Evolutionary conservation across 2,797 vertebrate genomes (phyloP), one percentile per base, ranked within the genome.

Genomic region (Onychomys leucogaster): DNA sequence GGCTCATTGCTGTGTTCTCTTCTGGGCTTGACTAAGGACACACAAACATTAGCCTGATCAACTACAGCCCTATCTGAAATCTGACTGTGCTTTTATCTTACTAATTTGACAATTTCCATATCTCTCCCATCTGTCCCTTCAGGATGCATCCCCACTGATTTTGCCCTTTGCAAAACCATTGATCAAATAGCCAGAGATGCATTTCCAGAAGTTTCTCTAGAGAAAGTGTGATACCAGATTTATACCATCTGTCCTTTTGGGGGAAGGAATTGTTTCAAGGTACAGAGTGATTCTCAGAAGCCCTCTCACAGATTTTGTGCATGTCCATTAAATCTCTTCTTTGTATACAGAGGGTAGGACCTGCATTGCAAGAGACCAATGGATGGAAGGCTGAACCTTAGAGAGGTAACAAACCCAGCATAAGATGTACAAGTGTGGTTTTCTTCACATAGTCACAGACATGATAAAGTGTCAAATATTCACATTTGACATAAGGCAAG

Each of bases 201-300:
- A 55, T 16, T 90, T 85, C 25, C 37, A 59, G 52, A 84, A 63
- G 34, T 12, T 71, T 76, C 46, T 63, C 13, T 71, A 63, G n/a
- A 81, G 17, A 5, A 93, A 52, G 27, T 29, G 0, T 13, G 55
- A 61, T 1, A 34, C n/a, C 43, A 80, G 11, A 43, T 23, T 59
- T 17, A 13, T 10, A 25, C 29, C 65, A 29, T 32, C 9, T 87
- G 29, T 63, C 32, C 2, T 21, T 32, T 14, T 52, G 59, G 59
- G 52, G 4, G 14, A 52, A 14, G 6, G 2, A 23, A n/a, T 57
- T 29, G 17, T 59, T 82, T 75, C 12, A 19, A 85, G 61, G 13
- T 27, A 14, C 4, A 25, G 0, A 55, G 55, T 55, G 55, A 55
- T 55, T 23, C 2, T 0, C 11, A 19, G 6, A 29, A 0, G 3